Evolutionary conservation across 2,888 invertebrate species (phyloP), one percentile per base, ranked within the genome.

Genomic region (Aphidius colemani): DNA sequence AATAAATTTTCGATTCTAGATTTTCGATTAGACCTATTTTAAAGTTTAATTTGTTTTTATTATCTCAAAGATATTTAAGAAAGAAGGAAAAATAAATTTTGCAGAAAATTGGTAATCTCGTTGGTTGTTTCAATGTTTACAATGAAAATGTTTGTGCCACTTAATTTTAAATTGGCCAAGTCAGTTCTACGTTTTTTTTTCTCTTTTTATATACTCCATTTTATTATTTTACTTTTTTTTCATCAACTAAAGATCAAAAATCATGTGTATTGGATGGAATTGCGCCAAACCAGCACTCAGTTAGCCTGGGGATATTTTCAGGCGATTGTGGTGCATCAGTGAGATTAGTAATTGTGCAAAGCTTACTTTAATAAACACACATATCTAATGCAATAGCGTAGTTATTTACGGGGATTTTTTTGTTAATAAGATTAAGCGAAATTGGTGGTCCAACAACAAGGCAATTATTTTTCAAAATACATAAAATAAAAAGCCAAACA

Each of bases 311-410:
- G 60, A 61, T 59, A 13, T 49, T 63, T 45, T 7, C 40, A 53
- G 50, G 53, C 58, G 48, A 66, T 60, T 50, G 49, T 57, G 7
- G 66, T 49, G 66, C 66, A 67, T 69, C 69, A 67, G 63, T 61
- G 64, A 66, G 67, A 69, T 70, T 69, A 72, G 70, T 69, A 67
- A 71, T 68, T 67, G 63, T 68, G 68, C 72, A 70, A 72, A 71
- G 71, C 72, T 66, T 66, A 30, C 13, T 48, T 46, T n/a, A 61
- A 65, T 58, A 57, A 43, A 43, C 48, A 49, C 50, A 50, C 5
- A 30, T 30, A 30, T 30, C 2, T 30, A 30, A 30, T 30, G 30
- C 4, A 30, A 4, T 3, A 30, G 30, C 5, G 4, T 5, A 30
- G 30, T 30, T 30, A 7, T 44, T 45, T 56, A 7, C 3, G 6